Percentiles rank a stretch among this genome's conserved stretches.
These are phyloP conservation scores for Protodeltote pygarga DNA, from an alignment of 2,888 invertebrate genomes.

Conservation along the genomic window DNA sequence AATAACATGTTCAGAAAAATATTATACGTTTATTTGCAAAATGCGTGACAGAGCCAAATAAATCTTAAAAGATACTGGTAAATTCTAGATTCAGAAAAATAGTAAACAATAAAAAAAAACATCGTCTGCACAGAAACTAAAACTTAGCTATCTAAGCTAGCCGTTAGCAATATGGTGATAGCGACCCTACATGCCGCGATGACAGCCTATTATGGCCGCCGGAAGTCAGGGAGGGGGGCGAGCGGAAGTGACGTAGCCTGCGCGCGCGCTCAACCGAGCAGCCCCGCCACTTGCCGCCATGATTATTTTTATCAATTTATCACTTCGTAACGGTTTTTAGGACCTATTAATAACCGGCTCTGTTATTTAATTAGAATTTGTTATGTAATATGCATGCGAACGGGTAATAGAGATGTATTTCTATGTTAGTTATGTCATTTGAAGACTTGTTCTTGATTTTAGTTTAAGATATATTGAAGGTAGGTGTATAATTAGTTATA, in stretches of 20 bases:
- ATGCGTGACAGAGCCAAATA: too few relatives aligned
- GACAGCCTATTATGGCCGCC: constrained; percentile 44
- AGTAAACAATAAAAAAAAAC: too few relatives aligned
- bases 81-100: too few relatives aligned
- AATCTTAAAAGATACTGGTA: too few relatives aligned
- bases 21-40: too few relatives aligned
- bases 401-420: neutral
- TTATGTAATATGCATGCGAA: constrained; percentile 11
- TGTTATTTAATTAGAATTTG: constrained; percentile 9
- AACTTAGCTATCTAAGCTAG: neutral
- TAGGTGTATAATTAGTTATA: too few relatives aligned
- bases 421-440: too few relatives aligned
- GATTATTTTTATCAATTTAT: constrained; percentile 62
- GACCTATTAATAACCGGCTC: constrained; percentile 30
- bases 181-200: constrained; percentile 21
- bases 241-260: constrained; percentile 70
- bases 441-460: too few relatives aligned
- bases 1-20: too few relatives aligned
- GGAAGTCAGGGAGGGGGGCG: constrained; percentile 56
- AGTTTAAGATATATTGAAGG: too few relatives aligned
- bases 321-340: constrained; percentile 59
- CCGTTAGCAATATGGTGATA: constrained; percentile 16
- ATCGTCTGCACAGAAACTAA: constrained; percentile 7
- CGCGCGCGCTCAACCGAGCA: constrained; percentile 68
- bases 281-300: constrained; percentile 53